These are phyloP conservation scores for Orestias chungarensis DNA, from an alignment of 2,797 vertebrate genomes.

Conservation along the genomic window DNA sequence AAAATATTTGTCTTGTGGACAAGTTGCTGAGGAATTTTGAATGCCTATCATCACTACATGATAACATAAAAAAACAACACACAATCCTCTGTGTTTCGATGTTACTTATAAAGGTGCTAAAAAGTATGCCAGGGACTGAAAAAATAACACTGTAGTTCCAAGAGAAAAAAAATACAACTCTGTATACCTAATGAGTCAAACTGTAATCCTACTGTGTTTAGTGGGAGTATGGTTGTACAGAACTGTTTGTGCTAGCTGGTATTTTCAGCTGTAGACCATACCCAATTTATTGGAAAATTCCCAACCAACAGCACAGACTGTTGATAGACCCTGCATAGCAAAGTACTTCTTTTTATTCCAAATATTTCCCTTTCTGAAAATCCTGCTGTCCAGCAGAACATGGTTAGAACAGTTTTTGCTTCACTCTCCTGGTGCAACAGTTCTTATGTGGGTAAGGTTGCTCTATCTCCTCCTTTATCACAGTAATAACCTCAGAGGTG, in stretches of 20 bases:
- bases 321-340: slow-evolving; percentile 48
- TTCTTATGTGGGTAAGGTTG: slow-evolving; percentile 28
- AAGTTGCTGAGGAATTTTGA: slow-evolving; percentile 38
- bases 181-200: background rate
- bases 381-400: slow-evolving; percentile 56
- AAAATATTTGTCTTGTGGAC: slow-evolving; percentile 50
- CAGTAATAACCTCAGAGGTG: slow-evolving; percentile 52
- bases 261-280: slow-evolving; percentile 44
- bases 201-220: background rate
- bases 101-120: background rate
- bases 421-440: slow-evolving; percentile 29
- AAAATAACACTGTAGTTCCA: background rate
- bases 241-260: slow-evolving; percentile 30
- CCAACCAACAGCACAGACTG: slow-evolving; percentile 58
- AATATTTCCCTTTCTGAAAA: slow-evolving; percentile 46
- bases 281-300: slow-evolving; percentile 51
- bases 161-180: background rate
- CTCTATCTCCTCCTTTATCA: slow-evolving; percentile 45
- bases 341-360: slow-evolving; percentile 51
- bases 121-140: background rate
- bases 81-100: background rate
- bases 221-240: no score
- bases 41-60: slow-evolving; percentile 20
- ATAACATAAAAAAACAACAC: background rate
- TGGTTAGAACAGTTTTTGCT: slow-evolving; percentile 35